Percentiles rank a stretch among this genome's conserved stretches.
Conservation (phyloP, 1,140 invertebrate genomes). For the Panonychus citri region DNA sequence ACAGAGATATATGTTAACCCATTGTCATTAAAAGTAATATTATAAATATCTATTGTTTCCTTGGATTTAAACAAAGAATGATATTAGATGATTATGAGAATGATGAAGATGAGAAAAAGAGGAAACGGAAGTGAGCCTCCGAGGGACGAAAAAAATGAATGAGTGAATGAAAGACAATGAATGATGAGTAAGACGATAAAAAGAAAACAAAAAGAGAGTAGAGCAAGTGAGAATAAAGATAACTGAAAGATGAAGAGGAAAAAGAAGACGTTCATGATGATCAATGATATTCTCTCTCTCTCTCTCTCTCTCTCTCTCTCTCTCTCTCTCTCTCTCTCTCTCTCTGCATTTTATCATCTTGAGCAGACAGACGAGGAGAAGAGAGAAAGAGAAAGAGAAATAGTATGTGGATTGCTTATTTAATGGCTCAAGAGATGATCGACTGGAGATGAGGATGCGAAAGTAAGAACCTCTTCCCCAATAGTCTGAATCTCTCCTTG, state of each 20-base stretch:
- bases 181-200: not conserved
- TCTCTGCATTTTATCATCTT: not conserved
- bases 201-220: not conserved
- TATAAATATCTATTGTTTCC: no score
- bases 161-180: no score
- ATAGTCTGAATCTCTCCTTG: no score
- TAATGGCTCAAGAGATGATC: not conserved
- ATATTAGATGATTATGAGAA: no score
- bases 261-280: not conserved
- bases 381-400: not conserved
- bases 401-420: not conserved
- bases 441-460: no score
- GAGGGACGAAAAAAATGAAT: no score
- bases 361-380: not conserved
- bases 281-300: not conserved
- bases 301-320: conserved; percentile 3
- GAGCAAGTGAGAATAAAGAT: not conserved
- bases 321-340: not conserved
- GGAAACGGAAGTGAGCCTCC: no score
- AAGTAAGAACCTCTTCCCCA: no score
- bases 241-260: not conserved
- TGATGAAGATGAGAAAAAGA: no score
- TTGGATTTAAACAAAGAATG: no score
- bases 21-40: no score
- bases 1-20: no score